Evolutionary conservation across 2,113 vertebrate species (phyloP), one percentile per base, ranked within the genome.

Genomic region (Dendrocopos noguchii): DNA sequence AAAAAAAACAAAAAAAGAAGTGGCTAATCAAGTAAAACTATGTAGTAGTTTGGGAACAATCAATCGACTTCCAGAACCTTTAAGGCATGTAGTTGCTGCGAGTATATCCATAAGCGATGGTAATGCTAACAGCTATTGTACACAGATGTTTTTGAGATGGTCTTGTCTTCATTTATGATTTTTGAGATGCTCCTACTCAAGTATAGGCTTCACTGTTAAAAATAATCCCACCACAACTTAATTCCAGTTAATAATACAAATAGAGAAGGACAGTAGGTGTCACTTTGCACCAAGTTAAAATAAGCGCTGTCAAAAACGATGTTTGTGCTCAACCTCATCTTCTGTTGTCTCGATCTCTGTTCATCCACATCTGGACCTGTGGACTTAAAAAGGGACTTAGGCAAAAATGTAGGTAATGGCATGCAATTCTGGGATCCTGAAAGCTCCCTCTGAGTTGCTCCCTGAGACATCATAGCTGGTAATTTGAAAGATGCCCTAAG

Each of bases 1-100:
- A 97, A 97, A 97, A 95, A 97, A 97, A 55, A 53, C 97, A 97
- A 97, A 95, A 97, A 97, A 96, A 79, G 85, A 97, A 94, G 91
- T 95, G 96, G 95, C 97, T 97, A 97, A 98, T 98, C 97, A 97
- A 93, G 93, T 96, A 97, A 95, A 98, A 97, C 95, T 96, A 96
- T 98, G 96, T 94, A 96, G 95, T 80, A 96, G 94, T 96, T 97
- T 97, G 93, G 94, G 96, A 97, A 86, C 95, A 95, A 98, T 97
- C 97, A 97, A 93, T 98, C 97, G 97, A 88, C 84, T 92, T 97
- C 94, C 96, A 97, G 93, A 96, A 97, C 79, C 80, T 96, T 94
- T 96, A 97, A 97, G 96, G 78, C 71, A 95, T 88, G 94, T 93
- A 94, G 88, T 84, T 90, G 68, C 91, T 96, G 72, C 61, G 94